A percentile compares a stretch with the other conserved stretches of the same genome.
These are phyloP conservation scores for Pangasianodon hypophthalmus DNA, from an alignment of 2,113 vertebrate species.

Conservation along the genomic window DNA sequence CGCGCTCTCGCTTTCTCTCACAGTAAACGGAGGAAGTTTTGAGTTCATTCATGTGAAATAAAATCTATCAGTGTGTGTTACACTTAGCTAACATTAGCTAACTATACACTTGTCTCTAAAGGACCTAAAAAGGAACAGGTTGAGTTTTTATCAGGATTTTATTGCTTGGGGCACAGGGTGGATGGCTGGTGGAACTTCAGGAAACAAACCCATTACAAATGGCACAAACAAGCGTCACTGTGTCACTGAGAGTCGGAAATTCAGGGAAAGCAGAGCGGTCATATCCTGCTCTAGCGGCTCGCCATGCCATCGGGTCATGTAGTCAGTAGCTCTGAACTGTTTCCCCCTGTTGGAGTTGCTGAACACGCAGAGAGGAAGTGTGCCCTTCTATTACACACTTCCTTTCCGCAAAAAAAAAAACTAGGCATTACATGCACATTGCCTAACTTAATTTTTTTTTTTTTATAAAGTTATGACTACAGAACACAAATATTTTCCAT, in stretches of 20 bases:
- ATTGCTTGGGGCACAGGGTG: not conserved
- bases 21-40: not conserved
- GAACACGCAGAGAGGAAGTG: conserved; percentile 36
- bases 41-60: no score
- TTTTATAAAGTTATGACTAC: not conserved
- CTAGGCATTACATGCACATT: not conserved
- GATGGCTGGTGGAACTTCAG: not conserved
- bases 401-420: conserved; percentile 12
- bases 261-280: not conserved
- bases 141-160: not conserved
- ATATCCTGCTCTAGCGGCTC: conserved; percentile 18
- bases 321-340: conserved; percentile 10
- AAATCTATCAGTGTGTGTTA: not conserved
- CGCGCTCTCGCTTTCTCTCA: not conserved
- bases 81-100: not conserved
- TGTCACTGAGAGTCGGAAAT: conserved; percentile 8
- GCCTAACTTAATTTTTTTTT: not conserved
- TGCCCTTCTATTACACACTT: conserved; percentile 38
- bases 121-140: not conserved
- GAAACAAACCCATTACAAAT: not conserved
- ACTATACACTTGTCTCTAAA: no score
- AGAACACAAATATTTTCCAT: not conserved
- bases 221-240: conserved; percentile 2
- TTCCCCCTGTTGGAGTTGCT: conserved; percentile 27
- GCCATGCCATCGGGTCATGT: not conserved